Evolutionary conservation across 2,888 invertebrate species (phyloP).

Genomic region (Ptychoptera albimana): DNA sequence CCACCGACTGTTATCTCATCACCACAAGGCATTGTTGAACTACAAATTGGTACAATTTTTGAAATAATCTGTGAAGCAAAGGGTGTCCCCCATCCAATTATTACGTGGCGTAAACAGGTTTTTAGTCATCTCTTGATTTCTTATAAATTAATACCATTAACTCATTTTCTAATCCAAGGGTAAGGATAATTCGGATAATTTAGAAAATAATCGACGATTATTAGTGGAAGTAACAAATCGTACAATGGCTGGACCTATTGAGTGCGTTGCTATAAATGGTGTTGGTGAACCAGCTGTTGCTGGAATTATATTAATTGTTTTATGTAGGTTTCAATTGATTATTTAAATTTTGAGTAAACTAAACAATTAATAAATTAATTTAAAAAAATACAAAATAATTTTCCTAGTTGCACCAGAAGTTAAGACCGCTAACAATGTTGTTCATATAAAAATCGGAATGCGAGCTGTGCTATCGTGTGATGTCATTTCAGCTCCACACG

Average conservation of each 20-base stretch:
- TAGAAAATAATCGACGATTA: constrained; percentile 23
- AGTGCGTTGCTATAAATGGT: constrained; percentile 56
- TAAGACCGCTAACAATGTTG: constrained; percentile 43
- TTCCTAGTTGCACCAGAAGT: constrained; percentile 40
- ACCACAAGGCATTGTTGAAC: constrained; percentile 51
- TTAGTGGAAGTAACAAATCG: constrained; percentile 34
- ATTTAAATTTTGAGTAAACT: too few relatives aligned
- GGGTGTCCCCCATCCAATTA: constrained; percentile 55
- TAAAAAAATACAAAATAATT: not conserved
- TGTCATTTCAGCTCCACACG: constrained; percentile 51
- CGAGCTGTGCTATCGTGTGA: constrained; percentile 52
- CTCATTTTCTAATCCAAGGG: constrained; percentile 24
- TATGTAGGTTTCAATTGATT: constrained; percentile 38
- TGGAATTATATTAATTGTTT: constrained; percentile 49
- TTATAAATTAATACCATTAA: too few relatives aligned
- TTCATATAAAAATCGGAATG: constrained; percentile 58
- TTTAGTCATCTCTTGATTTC: too few relatives aligned
- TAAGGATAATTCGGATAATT: constrained; percentile 14
- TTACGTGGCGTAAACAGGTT: constrained; percentile 43
- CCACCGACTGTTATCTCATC: constrained; percentile 54
- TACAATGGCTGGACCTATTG: constrained; percentile 51
- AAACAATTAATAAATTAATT: not conserved
- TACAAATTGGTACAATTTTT: constrained; percentile 56
- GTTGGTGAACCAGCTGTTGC: constrained; percentile 56
- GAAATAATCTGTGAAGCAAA: constrained; percentile 54